These are phyloP conservation scores for Drosophila nigricruria DNA, from an alignment of 2,888 invertebrate species.

Conservation along the genomic window DNA sequence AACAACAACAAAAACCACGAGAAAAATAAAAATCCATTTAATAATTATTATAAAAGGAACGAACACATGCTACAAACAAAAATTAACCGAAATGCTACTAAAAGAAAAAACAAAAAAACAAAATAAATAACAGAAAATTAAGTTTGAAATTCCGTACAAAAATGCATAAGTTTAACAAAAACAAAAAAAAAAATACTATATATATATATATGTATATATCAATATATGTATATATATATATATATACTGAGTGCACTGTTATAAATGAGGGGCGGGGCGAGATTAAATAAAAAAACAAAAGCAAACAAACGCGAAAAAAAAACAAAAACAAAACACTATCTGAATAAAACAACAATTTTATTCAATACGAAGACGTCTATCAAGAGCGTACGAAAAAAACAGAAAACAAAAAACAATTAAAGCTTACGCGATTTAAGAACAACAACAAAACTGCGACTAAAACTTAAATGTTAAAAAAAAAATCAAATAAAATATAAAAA, in stretches of 20 bases:
- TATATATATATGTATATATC: conserved; percentile 37
- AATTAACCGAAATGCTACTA: conserved; percentile 61
- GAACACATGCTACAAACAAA: conserved; percentile 46
- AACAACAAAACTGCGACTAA: conserved; percentile 47
- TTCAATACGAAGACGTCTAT: conserved; percentile 43
- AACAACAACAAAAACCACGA: conserved; percentile 36
- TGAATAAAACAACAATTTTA: conserved; percentile 56
- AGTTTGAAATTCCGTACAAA: conserved; percentile 82
- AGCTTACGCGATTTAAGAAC: conserved; percentile 64
- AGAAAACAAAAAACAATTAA: conserved; percentile 41
- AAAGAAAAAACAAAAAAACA: conserved; percentile 33
- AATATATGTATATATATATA: conserved; percentile 43
- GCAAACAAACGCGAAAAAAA: conserved; percentile 53
- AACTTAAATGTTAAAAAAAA: conserved; percentile 1
- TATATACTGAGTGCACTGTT: conserved; percentile 85
- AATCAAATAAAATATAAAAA: conserved; percentile 6
- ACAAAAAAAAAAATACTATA: conserved; percentile 21
- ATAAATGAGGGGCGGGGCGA: conserved; percentile 86
- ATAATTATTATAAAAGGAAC: conserved; percentile 20
- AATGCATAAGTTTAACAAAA: conserved; percentile 68
- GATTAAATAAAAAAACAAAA: conserved; percentile 77
- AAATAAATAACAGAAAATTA: conserved; percentile 81
- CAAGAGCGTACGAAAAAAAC: conserved; percentile 38
- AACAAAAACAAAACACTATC: conserved; percentile 43
- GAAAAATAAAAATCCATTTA: conserved; percentile 40